These are phyloP conservation scores for Zygogramma bicolorata DNA, from an alignment of 2,888 invertebrate species.

Conservation along the genomic window DNA sequence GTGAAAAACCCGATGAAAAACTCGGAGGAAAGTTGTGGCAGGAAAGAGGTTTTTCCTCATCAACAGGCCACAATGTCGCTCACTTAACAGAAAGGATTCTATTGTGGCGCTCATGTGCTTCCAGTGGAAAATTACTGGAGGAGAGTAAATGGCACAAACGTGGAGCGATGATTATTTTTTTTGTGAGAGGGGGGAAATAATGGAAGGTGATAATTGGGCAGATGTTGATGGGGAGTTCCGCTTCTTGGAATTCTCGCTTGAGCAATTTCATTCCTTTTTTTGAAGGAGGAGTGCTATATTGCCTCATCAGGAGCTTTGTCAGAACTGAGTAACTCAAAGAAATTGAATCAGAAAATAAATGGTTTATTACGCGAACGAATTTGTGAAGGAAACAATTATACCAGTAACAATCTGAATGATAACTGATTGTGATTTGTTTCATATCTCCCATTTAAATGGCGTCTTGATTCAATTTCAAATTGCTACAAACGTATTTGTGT, in stretches of 20 bases:
- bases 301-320: too few species aligned
- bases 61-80: constrained; percentile 22
- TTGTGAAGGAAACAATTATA: too few species aligned
- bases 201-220: background rate
- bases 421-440: too few species aligned
- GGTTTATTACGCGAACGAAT: too few species aligned
- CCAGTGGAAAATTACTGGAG: constrained; percentile 16
- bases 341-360: too few species aligned
- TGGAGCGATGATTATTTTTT: background rate
- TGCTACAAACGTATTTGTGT: too few species aligned
- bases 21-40: constrained; percentile 8
- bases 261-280: background rate
- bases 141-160: background rate
- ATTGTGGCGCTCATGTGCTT: constrained; percentile 17
- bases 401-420: too few species aligned
- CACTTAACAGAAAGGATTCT: constrained; percentile 19
- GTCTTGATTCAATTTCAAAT: too few species aligned
- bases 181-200: background rate
- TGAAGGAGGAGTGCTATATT: too few species aligned
- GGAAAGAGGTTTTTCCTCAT: constrained; percentile 18
- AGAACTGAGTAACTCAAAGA: too few species aligned
- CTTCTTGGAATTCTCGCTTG: background rate
- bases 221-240: background rate
- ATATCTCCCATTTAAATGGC: too few species aligned
- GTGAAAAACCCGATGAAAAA: constrained; percentile 13